A percentile compares a stretch with the other conserved stretches of the same genome.
Evolutionary conservation across 2,113 vertebrate genomes (phyloP).

Genomic region (Murina feae): DNA sequence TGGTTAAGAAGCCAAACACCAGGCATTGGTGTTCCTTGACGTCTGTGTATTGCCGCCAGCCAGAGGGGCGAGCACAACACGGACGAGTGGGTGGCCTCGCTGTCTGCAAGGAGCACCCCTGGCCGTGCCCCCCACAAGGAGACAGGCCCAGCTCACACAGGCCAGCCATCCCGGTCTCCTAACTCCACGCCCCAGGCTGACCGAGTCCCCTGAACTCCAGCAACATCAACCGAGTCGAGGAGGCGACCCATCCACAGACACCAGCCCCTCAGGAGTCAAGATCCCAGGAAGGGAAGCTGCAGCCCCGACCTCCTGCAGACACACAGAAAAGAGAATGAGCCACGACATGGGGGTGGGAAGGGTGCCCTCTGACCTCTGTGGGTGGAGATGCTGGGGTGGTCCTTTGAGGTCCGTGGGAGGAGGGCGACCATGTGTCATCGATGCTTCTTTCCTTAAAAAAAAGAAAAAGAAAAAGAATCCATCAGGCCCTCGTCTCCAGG

Average conservation of each 20-base stretch:
- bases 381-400: background rate
- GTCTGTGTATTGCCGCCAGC: no score
- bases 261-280: background rate
- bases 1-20: background rate
- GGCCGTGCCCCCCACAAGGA: accelerated
- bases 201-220: background rate
- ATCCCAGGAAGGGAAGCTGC: background rate
- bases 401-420: background rate
- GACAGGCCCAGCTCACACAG: background rate
- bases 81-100: background rate
- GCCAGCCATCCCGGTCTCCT: background rate
- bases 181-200: background rate
- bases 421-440: background rate
- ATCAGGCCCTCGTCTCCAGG: conserved; percentile 46
- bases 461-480: background rate
- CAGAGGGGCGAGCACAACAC: background rate
- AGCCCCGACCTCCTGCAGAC: background rate
- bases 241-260: background rate
- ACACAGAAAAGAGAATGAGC: background rate
- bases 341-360: background rate
- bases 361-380: background rate
- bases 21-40: background rate
- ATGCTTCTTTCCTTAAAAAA: background rate
- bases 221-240: background rate
- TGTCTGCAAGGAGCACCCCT: background rate